phyloP scores from a whole-genome alignment of 2,888 invertebrate species.

The Sminthurinus aureus region DNA sequence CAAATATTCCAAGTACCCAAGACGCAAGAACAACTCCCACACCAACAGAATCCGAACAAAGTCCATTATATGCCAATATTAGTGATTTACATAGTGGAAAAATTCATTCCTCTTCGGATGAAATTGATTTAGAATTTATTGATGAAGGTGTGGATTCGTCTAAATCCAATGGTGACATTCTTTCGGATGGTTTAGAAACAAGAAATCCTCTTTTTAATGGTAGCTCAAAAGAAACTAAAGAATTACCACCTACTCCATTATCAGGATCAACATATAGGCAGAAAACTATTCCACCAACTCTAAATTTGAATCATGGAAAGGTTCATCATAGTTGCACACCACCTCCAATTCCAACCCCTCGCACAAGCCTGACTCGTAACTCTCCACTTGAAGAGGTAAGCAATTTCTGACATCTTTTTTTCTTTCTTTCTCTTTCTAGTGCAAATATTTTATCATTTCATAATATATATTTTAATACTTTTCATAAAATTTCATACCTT shows the following conservation, averaged over 20 bases:
- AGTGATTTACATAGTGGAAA: conserved; percentile 42
- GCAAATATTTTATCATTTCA: not conserved
- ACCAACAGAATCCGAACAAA: not conserved
- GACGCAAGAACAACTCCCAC: not conserved
- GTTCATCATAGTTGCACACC: conserved; percentile 26
- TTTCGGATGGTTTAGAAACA: conserved; percentile 47
- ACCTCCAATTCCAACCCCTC: conserved; percentile 58
- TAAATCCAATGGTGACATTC: conserved; percentile 39
- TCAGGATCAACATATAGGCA: conserved; percentile 39
- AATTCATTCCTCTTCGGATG: conserved; percentile 44
- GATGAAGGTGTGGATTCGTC: conserved; percentile 32
- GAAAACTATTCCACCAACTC: conserved; percentile 47
- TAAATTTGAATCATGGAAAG: conserved; percentile 43
- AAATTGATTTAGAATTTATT: conserved; percentile 49
- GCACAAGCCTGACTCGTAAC: conserved; percentile 54
- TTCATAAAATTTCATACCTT: not conserved
- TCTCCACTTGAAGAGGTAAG: conserved; percentile 57
- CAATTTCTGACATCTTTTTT: conserved; percentile 26
- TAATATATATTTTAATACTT: no score
- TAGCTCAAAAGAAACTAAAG: conserved; percentile 14
- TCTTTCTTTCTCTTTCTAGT: conserved; percentile 16
- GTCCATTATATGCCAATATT: conserved; percentile 43
- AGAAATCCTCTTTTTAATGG: conserved; percentile 49
- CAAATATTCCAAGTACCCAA: not conserved
- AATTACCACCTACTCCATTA: conserved; percentile 48